phyloP scores from a whole-genome alignment of 1,140 invertebrate species.

The Bombus picipes region DNA sequence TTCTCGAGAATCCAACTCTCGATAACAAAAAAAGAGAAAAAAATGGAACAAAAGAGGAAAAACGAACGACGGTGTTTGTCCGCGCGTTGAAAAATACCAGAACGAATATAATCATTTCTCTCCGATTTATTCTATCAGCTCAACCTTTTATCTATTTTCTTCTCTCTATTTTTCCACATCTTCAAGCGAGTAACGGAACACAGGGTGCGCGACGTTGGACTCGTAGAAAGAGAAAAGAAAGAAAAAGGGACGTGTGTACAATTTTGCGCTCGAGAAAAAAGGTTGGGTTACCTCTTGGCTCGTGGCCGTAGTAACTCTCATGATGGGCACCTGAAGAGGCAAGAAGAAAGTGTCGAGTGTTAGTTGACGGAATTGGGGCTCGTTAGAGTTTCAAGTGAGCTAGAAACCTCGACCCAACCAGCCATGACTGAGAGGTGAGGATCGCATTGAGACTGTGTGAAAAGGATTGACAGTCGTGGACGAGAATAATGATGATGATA shows the following conservation, averaged over 20 bases:
- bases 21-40: not conserved
- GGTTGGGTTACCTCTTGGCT: constrained; percentile 76
- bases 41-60: constrained; percentile 16
- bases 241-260: constrained; percentile 36
- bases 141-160: not conserved
- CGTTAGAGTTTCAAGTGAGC: constrained; percentile 57
- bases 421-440: not conserved
- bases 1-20: not conserved
- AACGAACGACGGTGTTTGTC: not conserved
- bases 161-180: not conserved
- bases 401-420: constrained; percentile 38
- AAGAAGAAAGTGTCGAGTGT: constrained; percentile 64
- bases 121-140: not conserved
- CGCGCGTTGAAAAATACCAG: not conserved
- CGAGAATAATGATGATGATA: constrained; percentile 25
- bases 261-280: constrained; percentile 54
- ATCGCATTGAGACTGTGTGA: not conserved
- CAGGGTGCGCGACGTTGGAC: constrained; percentile 29
- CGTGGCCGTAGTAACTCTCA: constrained; percentile 75
- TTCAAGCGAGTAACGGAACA: constrained; percentile 42
- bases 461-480: constrained; percentile 14
- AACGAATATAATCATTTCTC: not conserved
- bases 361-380: constrained; percentile 59
- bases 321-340: constrained; percentile 70
- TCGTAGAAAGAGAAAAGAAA: not conserved